phyloP scores from a whole-genome alignment of 2,113 vertebrate species.

The Campylorhamphus procurvoides region DNA sequence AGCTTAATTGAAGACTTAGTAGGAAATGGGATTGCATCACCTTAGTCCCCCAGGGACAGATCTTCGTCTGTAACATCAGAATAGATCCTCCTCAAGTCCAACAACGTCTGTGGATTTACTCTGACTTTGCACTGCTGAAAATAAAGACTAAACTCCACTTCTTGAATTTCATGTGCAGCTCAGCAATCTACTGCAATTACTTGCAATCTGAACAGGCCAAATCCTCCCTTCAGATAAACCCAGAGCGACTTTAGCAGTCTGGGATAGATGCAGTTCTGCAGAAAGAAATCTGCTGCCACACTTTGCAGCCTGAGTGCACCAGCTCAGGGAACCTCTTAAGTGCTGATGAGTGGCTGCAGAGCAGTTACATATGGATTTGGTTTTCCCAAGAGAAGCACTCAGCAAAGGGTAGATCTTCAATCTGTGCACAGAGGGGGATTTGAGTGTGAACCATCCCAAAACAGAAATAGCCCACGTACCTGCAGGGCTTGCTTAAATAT shows the following conservation, averaged over 20 bases:
- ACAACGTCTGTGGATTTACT: slow-evolving; percentile 30
- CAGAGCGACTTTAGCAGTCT: neutral
- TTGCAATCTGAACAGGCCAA: neutral
- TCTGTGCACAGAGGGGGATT: neutral
- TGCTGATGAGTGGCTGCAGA: neutral
- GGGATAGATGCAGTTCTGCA: neutral
- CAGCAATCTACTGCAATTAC: neutral
- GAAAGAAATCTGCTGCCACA: neutral
- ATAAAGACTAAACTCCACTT: slow-evolving; percentile 9
- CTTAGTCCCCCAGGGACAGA: neutral
- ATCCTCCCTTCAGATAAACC: neutral
- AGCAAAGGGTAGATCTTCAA: neutral
- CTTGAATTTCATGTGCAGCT: neutral
- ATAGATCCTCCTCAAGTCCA: neutral
- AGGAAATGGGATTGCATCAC: neutral
- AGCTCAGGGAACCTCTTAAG: neutral
- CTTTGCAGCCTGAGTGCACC: fast-evolving
- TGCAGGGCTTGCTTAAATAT: neutral
- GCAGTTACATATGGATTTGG: neutral
- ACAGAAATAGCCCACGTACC: neutral
- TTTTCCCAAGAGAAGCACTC: neutral
- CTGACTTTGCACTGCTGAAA: slow-evolving; percentile 61
- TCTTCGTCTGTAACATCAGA: slow-evolving; percentile 7
- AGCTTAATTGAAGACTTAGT: neutral
- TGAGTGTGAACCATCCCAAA: neutral